Evolutionary conservation across 1,140 invertebrate species (phyloP), one percentile per base, ranked within the genome.

Genomic region (Mycetomoellerius zeteki): DNA sequence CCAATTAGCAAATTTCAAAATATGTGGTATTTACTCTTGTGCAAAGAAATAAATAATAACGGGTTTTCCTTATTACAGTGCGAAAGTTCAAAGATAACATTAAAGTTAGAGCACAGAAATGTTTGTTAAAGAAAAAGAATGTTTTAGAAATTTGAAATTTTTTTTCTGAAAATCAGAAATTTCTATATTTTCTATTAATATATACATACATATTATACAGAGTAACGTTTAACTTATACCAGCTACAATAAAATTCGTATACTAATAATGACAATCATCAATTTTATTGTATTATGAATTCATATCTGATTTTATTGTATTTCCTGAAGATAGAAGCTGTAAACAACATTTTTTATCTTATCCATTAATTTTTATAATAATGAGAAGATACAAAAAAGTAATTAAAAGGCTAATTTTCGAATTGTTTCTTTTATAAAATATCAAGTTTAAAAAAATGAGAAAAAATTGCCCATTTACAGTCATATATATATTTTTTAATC

Each of bases 21-120:
- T 69, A 6, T 47, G 37, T 47, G 37, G 2, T 24, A 47, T 69
- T 69, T 69, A 47, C 6, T 2, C 21, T 50, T 3, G 10, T 69
- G 1, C 21, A 33, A 24, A 0, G 6, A 24, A 50, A 50, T 4
- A 50, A 69, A 47, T 10, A 65, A 10, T 2, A 69, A 47, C 8
- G 37, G 37, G 1, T 24, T 69, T 50, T 50, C 5, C 65, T 8
- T 21, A 21, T 21, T 56, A 56, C 6, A 4, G 3, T 24, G 21
- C 50, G 21, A 50, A 50, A 50, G 65, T 69, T 67, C 64, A 67
- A 67, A n/a, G 33, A 67, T 43, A 37, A 69, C 16, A 50, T 69
- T 50, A 27, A 43, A 37, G 3, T 0, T 43, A 8, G 37, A 50
- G 12, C 8, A 16, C 0, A 16, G 3, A 50, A 50, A 50, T 50